Conservation (phyloP, 2,113 vertebrate species). For the Stictonetta naevosa region DNA sequence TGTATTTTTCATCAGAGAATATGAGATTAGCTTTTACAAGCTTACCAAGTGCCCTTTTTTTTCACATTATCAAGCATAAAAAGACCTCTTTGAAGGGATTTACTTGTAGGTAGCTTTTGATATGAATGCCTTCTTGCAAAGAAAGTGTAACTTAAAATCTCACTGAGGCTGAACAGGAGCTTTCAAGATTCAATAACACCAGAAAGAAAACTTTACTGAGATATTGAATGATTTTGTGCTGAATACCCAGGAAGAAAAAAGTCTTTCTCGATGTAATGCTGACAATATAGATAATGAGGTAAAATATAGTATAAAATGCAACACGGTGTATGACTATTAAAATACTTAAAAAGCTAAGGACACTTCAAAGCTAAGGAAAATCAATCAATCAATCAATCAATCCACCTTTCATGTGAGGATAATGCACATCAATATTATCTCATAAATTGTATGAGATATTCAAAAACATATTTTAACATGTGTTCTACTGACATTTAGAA, state of each 20-base stretch:
- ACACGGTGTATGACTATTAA: neutral
- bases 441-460: neutral
- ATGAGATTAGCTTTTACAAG: neutral
- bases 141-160: neutral
- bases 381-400: neutral
- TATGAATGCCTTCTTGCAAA: neutral
- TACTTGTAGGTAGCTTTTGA: neutral
- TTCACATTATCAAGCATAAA: neutral
- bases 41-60: neutral
- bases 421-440: neutral
- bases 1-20: neutral
- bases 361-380: neutral
- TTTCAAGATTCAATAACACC: neutral
- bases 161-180: fast-evolving
- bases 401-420: neutral
- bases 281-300: neutral
- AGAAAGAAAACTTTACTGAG: neutral
- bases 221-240: neutral
- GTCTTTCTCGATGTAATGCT: neutral
- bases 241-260: neutral
- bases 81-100: neutral
- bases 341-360: neutral
- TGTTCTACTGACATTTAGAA: neutral
- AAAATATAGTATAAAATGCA: neutral
- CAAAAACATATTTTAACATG: neutral